phyloP scores from a whole-genome alignment of 2,797 vertebrate species.

The Denticeps clupeoides region DNA sequence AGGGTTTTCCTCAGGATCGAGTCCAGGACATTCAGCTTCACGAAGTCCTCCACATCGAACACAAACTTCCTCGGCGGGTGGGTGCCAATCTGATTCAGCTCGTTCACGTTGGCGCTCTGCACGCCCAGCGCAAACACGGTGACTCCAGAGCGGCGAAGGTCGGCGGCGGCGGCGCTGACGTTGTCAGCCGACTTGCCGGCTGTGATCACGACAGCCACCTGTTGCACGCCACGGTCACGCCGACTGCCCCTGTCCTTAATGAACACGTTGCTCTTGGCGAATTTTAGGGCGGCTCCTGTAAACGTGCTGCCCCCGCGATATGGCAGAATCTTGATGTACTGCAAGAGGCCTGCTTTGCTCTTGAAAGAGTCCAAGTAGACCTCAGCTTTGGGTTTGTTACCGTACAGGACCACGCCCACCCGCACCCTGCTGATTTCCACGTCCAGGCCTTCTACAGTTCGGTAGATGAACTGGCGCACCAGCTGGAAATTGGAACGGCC shows the following conservation, averaged over 20 bases:
- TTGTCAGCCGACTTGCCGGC: conserved; percentile 56
- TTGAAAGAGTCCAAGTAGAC: conserved; percentile 59
- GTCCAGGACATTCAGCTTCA: conserved; percentile 47
- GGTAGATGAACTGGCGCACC: conserved; percentile 58
- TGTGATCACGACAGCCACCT: conserved; percentile 68
- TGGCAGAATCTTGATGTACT: conserved; percentile 59
- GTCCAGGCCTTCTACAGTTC: conserved; percentile 50
- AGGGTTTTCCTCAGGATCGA: conserved; percentile 52
- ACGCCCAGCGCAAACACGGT: conserved; percentile 61
- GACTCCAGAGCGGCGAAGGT: conserved; percentile 49
- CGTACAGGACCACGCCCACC: conserved; percentile 66
- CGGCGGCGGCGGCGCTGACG: conserved; percentile 41
- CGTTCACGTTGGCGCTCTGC: conserved; percentile 31
- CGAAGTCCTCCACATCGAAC: conserved; percentile 50
- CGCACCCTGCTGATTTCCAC: conserved; percentile 37
- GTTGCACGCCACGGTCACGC: conserved; percentile 43
- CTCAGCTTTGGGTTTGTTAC: conserved; percentile 30
- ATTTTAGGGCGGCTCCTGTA: conserved; percentile 60
- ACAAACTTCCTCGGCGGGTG: conserved; percentile 55
- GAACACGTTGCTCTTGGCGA: conserved; percentile 49
- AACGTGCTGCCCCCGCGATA: conserved; percentile 45
- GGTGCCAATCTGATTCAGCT: conserved; percentile 58
- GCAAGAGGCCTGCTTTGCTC: conserved; percentile 48
- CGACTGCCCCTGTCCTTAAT: conserved; percentile 48
- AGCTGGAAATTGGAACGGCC: conserved; percentile 50